Base-by-base conservation (phyloP, 92 coral and sea anemone species). In the Zoanthus sociatus region DNA sequence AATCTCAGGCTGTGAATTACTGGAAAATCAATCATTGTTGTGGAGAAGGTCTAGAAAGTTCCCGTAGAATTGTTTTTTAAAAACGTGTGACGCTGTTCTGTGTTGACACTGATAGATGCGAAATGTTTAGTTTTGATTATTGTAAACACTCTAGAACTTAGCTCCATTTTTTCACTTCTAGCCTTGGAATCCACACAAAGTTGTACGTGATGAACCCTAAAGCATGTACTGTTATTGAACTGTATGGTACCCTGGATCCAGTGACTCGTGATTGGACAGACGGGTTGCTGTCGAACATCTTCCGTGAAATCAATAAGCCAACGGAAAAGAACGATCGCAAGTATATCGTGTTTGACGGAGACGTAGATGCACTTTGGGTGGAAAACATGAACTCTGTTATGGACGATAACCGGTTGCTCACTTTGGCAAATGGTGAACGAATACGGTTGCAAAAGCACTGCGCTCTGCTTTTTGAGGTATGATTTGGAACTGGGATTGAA, bases 211-310 rank as follows among this genome's bases (percentile, higher is more conserved):
- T 97, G 96, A 97, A 97, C 60, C 94, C 99, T 53, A 97, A 97
- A 51, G 99, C 99, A 7, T 97, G 99, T 78, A 95, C 99, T 18
- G 99, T 97, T 11, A 66, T 97, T 31, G 99, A 97, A 74, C 92
- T 97, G 60, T 97, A 97, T 79, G 99, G 99, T 3, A 97, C 99
- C 48, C 92, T 97, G 17, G 99, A 95, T 75, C 99, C 99, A 0
- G 98, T 97, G 18, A 97, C 99, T 48, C 95, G 99, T 16, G 99
- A 97, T 87, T 97, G 99, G 99, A 97, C 99, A 1, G 99, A 97
- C 81, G 99, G 99, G 3, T 68, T 97, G 76, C 90, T 97, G 77
- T 97, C 99, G 76, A 90, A 94, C 85, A 97, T 97, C 86, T 97
- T 97, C 86, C 99, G 99, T 85, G 99, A 97, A 86, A 97, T 97